These are phyloP conservation scores for Pseudochirops cupreus DNA, from an alignment of 2,797 vertebrate species.

Conservation along the genomic window DNA sequence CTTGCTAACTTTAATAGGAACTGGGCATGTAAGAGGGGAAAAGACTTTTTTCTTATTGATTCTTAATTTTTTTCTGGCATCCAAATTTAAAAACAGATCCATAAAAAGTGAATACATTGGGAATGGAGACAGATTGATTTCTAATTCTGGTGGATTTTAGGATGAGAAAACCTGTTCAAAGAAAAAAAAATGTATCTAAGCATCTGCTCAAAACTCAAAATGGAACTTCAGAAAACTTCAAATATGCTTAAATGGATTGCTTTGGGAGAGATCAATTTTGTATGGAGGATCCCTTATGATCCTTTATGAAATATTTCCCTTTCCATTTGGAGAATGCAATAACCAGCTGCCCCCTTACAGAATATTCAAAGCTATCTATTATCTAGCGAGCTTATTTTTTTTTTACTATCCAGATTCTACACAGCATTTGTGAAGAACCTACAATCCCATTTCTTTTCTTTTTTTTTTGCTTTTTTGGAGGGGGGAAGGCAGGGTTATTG, in stretches of 20 bases:
- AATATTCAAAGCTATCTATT: neutral
- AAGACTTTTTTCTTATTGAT: conserved; percentile 5
- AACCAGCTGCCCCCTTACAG: neutral
- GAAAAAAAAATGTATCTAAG: conserved; percentile 41
- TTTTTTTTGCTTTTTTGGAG: neutral
- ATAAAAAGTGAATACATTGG: conserved; percentile 15
- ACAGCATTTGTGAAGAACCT: neutral
- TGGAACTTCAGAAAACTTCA: neutral
- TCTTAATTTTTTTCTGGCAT: neutral
- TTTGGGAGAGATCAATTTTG: neutral
- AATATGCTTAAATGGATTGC: neutral
- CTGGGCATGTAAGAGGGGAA: neutral
- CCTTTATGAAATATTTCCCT: neutral
- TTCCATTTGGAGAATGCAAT: neutral
- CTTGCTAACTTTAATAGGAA: conserved; percentile 3
- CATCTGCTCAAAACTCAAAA: neutral
- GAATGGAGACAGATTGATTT: conserved; percentile 25
- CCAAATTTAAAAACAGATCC: conserved; percentile 14
- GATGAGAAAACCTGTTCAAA: conserved; percentile 40
- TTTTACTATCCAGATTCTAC: neutral
- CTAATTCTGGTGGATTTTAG: conserved; percentile 42
- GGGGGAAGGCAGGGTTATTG: too few species aligned
- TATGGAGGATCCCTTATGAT: neutral
- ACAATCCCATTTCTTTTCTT: neutral
- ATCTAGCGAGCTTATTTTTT: neutral